phyloP scores from a whole-genome alignment of 2,888 invertebrate species.

The Pyrochroa serraticornis region DNA sequence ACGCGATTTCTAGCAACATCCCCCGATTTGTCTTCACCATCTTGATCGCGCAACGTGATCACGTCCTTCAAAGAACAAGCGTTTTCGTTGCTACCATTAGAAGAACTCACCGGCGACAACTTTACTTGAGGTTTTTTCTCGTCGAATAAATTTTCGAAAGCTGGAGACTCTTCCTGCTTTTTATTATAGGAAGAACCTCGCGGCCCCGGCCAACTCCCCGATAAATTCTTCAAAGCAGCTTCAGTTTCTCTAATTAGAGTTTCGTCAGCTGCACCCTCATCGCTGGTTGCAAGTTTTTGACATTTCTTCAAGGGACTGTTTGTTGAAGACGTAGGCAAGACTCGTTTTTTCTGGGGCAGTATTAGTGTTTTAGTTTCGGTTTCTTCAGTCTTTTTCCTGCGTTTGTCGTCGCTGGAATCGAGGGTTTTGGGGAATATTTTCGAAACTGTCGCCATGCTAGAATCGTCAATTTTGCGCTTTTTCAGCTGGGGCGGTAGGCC shows the following conservation, averaged over 20 bases:
- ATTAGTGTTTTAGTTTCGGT: slow-evolving; percentile 55
- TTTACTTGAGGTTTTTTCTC: slow-evolving; percentile 74
- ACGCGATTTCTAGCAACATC: slow-evolving; percentile 33
- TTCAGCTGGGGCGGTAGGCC: slow-evolving; percentile 65
- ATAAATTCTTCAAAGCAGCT: slow-evolving; percentile 84
- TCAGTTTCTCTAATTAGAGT: slow-evolving; percentile 86
- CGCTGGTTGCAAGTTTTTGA: slow-evolving; percentile 57
- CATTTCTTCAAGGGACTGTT: slow-evolving; percentile 54
- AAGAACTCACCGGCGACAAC: slow-evolving; percentile 70
- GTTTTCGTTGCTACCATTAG: slow-evolving; percentile 63
- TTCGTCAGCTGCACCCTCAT: slow-evolving; percentile 70
- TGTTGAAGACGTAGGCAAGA: slow-evolving; percentile 48
- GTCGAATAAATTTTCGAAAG: slow-evolving; percentile 84
- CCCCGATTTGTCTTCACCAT: slow-evolving; percentile 48
- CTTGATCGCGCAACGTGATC: slow-evolving; percentile 60
- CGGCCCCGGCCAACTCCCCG: slow-evolving; percentile 82
- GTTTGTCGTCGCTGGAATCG: slow-evolving; percentile 54
- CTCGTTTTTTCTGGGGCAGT: slow-evolving; percentile 67
- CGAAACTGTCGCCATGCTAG: slow-evolving; percentile 50
- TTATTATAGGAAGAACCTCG: slow-evolving; percentile 67
- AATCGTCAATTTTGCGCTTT: slow-evolving; percentile 70
- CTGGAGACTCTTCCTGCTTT: slow-evolving; percentile 78
- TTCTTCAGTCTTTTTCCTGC: slow-evolving; percentile 59
- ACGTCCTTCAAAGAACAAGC: slow-evolving; percentile 72
- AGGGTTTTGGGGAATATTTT: slow-evolving; percentile 46